Evolutionary conservation across 2,113 vertebrate species (phyloP).

Genomic region (Martes martes): DNA sequence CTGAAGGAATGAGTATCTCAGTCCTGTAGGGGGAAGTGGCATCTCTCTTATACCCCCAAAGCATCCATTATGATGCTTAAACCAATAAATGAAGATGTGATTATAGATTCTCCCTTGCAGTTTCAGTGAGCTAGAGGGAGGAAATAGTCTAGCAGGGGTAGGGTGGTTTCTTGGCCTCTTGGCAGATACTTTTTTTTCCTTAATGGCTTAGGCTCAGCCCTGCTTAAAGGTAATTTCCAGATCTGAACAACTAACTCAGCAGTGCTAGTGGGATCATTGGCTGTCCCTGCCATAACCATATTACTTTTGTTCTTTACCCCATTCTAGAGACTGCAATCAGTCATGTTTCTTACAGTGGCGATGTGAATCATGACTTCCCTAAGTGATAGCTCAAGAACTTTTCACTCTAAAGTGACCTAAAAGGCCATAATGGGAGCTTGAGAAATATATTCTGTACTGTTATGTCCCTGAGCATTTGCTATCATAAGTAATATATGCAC

Average conservation of each 20-base stretch:
- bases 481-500: conserved; percentile 45
- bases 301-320: neutral
- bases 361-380: neutral
- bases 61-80: neutral
- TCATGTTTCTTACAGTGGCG: neutral
- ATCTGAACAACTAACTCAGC: neutral
- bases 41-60: neutral
- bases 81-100: neutral
- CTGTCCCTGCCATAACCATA: no score
- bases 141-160: conserved; percentile 38
- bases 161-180: neutral
- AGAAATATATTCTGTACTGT: conserved; percentile 28
- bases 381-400: neutral
- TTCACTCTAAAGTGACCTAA: conserved; percentile 42
- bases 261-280: neutral
- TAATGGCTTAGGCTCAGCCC: neutral
- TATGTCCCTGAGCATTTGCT: conserved; percentile 46
- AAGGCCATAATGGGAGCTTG: neutral
- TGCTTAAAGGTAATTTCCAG: neutral
- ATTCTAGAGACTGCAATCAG: neutral
- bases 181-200: neutral
- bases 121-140: conserved; percentile 41
- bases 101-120: conserved; percentile 55
- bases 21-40: neutral
- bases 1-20: neutral